Evolutionary conservation across 2,113 vertebrate genomes (phyloP).

Genomic region (Callocephalon fimbriatum): DNA sequence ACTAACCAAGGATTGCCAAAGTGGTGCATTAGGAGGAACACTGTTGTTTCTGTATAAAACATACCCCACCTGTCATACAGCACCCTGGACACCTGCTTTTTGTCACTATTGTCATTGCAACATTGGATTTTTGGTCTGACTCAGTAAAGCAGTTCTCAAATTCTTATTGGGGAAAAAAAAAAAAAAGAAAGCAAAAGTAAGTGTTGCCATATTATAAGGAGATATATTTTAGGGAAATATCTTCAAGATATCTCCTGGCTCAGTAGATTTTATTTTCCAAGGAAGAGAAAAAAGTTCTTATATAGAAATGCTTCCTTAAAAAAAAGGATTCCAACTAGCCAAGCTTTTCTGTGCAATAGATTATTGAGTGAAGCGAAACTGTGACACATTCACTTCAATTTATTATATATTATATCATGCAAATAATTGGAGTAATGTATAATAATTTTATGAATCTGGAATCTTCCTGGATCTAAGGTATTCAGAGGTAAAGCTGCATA

Average conservation of each 20-base stretch:
- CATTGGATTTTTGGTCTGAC: background rate
- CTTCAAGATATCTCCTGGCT: background rate
- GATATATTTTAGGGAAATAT: background rate
- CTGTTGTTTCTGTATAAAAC: background rate
- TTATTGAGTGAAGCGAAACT: background rate
- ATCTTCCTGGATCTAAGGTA: background rate
- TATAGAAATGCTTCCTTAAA: background rate
- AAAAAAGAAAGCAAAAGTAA: background rate
- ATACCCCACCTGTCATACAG: rapidly evolving
- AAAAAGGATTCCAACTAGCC: background rate
- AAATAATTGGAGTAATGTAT: background rate
- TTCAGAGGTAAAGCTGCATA: background rate
- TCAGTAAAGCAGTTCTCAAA: background rate
- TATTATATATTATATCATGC: background rate
- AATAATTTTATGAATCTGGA: background rate
- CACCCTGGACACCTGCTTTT: background rate
- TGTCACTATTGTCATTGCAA: background rate
- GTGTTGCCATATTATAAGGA: background rate
- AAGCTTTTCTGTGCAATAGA: background rate
- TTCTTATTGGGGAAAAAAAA: background rate
- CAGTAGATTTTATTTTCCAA: background rate
- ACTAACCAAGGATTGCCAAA: background rate
- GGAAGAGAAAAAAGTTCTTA: background rate
- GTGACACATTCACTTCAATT: background rate
- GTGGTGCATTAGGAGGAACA: background rate